Percentiles rank a stretch among this genome's conserved stretches.
phyloP scores from a whole-genome alignment of 2,888 invertebrate species.

The Drosophila diplacantha region DNA sequence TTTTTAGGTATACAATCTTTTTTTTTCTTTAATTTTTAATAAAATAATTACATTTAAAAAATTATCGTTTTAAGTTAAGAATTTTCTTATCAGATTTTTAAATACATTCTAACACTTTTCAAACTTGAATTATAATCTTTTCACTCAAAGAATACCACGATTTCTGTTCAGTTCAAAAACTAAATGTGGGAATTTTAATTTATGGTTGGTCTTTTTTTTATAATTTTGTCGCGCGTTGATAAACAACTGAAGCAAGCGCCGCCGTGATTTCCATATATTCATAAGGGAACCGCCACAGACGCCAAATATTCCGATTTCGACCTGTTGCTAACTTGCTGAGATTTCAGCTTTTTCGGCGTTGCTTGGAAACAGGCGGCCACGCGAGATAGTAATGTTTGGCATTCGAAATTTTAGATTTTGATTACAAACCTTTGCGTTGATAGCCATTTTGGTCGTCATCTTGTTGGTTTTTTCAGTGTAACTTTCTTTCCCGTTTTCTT shows the following conservation, averaged over 20 bases:
- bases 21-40: not conserved
- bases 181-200: not conserved
- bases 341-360: constrained; percentile 3
- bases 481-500: constrained; percentile 22
- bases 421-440: constrained; percentile 72
- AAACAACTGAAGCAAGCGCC: constrained; percentile 10
- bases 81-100: not conserved
- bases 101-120: not conserved
- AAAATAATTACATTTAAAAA: too few species aligned
- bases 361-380: constrained; percentile 8
- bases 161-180: not conserved
- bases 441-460: constrained; percentile 75
- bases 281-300: not conserved
- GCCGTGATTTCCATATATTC: constrained; percentile 20
- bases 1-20: not conserved
- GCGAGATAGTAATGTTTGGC: not conserved
- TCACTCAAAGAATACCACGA: not conserved
- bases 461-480: constrained; percentile 26
- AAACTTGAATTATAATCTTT: not conserved
- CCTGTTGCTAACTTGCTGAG: constrained; percentile 26
- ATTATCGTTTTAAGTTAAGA: not conserved
- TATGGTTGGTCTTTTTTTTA: not conserved
- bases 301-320: constrained; percentile 8
- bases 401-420: not conserved
- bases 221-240: constrained; percentile 9